phyloP scores from a whole-genome alignment of 2,113 vertebrate species.

The Camarhynchus parvulus region DNA sequence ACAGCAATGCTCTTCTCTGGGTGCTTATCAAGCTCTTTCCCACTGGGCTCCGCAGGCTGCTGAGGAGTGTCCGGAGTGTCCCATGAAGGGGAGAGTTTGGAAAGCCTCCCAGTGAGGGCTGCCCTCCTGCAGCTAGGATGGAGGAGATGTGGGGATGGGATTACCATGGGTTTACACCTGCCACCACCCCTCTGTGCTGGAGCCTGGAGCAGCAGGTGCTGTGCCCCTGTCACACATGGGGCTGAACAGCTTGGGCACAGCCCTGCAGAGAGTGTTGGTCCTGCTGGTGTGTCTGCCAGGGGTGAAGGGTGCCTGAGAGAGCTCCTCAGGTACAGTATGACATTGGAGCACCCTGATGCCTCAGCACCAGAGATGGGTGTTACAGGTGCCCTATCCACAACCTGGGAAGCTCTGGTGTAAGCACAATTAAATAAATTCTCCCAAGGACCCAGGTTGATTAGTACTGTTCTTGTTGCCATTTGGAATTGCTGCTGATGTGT shows the following conservation, averaged over 20 bases:
- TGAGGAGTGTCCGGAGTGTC: not conserved
- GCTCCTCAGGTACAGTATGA: not conserved
- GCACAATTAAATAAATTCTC: not conserved
- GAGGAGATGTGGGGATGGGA: not conserved
- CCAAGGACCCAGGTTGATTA: not conserved
- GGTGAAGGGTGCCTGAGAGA: not conserved
- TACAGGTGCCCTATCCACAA: not conserved
- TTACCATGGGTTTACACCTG: not conserved
- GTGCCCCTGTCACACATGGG: accelerated
- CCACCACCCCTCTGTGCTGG: not conserved
- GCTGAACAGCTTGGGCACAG: not conserved
- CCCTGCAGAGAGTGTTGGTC: not conserved
- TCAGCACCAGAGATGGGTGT: not conserved
- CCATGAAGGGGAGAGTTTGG: not conserved
- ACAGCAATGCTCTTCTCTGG: not conserved
- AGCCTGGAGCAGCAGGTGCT: not conserved
- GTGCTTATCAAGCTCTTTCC: not conserved
- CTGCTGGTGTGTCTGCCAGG: accelerated
- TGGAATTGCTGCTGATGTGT: not conserved
- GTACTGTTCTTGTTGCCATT: not conserved
- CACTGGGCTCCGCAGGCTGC: not conserved
- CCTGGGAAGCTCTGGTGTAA: not conserved
- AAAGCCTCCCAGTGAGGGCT: not conserved
- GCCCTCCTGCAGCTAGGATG: not conserved
- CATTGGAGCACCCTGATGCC: not conserved